Conservation (phyloP, 2,113 vertebrate species). For the Oryzias javanicus region DNA sequence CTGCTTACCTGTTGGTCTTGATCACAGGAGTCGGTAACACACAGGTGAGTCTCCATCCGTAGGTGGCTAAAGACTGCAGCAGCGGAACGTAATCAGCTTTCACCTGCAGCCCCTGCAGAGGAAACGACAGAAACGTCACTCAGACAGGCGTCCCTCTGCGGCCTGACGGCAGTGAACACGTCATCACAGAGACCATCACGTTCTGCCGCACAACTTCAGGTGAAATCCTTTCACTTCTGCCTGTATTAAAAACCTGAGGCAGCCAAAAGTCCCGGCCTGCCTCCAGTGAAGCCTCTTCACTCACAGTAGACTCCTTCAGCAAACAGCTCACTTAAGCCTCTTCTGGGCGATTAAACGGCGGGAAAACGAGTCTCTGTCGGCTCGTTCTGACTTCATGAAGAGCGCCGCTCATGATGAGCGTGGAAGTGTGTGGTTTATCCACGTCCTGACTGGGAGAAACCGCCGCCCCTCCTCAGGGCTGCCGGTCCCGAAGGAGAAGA, state of each 20-base stretch:
- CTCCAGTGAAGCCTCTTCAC: conserved; percentile 26
- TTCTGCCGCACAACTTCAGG: conserved; percentile 1
- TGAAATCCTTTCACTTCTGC: not conserved
- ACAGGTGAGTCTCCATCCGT: conserved; percentile 94
- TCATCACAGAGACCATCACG: conserved; percentile 13
- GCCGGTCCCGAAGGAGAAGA: no score
- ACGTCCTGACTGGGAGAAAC: no score
- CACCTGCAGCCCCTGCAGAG: conserved; percentile 85
- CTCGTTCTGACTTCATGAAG: not conserved
- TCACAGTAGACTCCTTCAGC: conserved; percentile 26
- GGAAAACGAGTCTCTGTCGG: conserved; percentile 7
- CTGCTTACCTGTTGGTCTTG: conserved; percentile 89
- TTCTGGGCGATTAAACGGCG: conserved; percentile 13
- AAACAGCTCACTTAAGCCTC: conserved; percentile 34
- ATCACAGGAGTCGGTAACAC: conserved; percentile 93
- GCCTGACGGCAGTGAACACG: no score
- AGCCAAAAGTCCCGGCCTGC: conserved; percentile 22
- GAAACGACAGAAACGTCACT: conserved; percentile 9
- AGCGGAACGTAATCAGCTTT: conserved; percentile 94
- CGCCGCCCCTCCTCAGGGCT: no score
- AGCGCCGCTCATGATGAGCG: not conserved
- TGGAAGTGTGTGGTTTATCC: conserved; percentile 20
- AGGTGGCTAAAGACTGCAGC: conserved; percentile 90
- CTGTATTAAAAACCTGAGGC: not conserved
- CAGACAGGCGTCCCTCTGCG: not conserved